phyloP scores from a whole-genome alignment of 2,888 invertebrate genomes.

The Nymphalis polychloros region DNA sequence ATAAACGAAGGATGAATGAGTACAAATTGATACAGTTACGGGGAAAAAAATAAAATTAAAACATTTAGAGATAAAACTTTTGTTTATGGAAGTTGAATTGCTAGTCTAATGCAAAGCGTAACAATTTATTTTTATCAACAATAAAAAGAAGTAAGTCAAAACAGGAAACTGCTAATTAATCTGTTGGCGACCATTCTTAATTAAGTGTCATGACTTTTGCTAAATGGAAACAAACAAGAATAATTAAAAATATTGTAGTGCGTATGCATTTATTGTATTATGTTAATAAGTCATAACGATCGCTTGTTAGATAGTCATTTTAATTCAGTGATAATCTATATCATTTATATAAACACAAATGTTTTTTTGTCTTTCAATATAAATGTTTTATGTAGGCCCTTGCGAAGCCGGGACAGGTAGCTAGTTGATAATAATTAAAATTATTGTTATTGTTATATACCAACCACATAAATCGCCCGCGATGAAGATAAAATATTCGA shows the following conservation, averaged over 20 bases:
- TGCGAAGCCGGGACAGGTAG: no score
- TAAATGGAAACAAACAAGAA: conserved; percentile 1
- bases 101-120: not conserved
- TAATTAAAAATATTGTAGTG: not conserved
- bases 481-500: no score
- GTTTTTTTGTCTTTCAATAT: not conserved
- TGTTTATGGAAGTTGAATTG: not conserved
- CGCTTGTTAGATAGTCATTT: no score
- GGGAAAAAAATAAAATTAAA: no score
- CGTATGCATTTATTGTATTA: not conserved
- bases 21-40: no score
- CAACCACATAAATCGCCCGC: no score
- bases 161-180: conserved; percentile 4
- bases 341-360: not conserved
- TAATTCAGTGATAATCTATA: not conserved
- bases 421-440: no score
- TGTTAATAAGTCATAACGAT: no score
- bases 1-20: no score
- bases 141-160: not conserved
- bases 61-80: no score
- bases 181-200: not conserved
- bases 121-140: not conserved
- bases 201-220: not conserved
- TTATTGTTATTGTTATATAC: no score
- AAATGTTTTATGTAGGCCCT: no score